A percentile compares a stretch with the other conserved stretches of the same genome.
phyloP scores from a whole-genome alignment of 2,888 invertebrate genomes.

The Ophraella communa region DNA sequence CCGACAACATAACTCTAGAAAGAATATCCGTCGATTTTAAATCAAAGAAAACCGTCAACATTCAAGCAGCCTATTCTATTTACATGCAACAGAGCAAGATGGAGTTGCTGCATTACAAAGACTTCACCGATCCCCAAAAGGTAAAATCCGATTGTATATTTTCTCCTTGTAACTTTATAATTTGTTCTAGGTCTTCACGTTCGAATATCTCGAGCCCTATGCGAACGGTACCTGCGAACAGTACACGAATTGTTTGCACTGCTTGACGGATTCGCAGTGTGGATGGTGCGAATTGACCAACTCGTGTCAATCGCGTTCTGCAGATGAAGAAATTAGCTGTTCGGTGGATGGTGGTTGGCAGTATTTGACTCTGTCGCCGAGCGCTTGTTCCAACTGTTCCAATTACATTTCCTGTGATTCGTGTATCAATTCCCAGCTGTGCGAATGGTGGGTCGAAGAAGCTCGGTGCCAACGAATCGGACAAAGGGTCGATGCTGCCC shows the following conservation, averaged over 20 bases:
- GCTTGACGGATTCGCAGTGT: conserved; percentile 86
- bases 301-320: conserved; percentile 71
- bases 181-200: conserved; percentile 71
- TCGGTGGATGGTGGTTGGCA: conserved; percentile 69
- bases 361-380: conserved; percentile 81
- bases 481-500: conserved; percentile 70
- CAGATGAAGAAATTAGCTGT: conserved; percentile 72
- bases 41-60: conserved; percentile 58
- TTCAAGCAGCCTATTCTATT: conserved; percentile 65
- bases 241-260: conserved; percentile 85
- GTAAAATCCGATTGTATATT: conserved; percentile 49
- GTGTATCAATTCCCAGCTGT: conserved; percentile 76
- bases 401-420: conserved; percentile 88
- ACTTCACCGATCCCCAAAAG: conserved; percentile 73
- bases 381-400: conserved; percentile 85
- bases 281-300: conserved; percentile 89
- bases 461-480: conserved; percentile 84
- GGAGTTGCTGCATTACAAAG: conserved; percentile 79
- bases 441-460: conserved; percentile 93
- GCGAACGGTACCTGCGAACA: conserved; percentile 78
- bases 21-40: conserved; percentile 60
- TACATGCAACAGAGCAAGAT: conserved; percentile 77
- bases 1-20: conserved; percentile 46
- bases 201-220: conserved; percentile 89
- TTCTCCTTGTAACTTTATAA: too few relatives aligned